Percentiles rank a stretch among this genome's conserved stretches.
These are phyloP conservation scores for Beris morrisii DNA, from an alignment of 2,888 invertebrate genomes.

Conservation along the genomic window DNA sequence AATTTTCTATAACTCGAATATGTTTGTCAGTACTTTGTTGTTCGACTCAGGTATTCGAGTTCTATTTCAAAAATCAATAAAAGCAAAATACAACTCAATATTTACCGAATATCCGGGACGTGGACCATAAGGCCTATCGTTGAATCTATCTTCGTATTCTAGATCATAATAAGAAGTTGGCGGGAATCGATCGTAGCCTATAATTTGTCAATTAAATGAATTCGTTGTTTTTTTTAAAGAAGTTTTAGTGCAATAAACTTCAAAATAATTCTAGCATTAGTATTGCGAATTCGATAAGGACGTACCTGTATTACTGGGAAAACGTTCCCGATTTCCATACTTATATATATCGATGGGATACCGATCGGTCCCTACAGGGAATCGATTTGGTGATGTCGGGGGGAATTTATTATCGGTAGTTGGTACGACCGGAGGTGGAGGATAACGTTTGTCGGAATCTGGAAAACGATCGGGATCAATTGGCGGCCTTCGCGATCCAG, in stretches of 20 bases:
- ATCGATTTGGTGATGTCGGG: conserved; percentile 59
- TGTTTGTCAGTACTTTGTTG: neutral
- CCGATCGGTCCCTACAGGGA: conserved; percentile 59
- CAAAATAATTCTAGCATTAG: neutral
- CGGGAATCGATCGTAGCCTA: conserved; percentile 49
- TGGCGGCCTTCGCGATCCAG: conserved; percentile 50
- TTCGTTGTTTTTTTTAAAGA: too few relatives aligned
- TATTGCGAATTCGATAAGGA: conserved; percentile 40
- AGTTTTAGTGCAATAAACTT: too few relatives aligned
- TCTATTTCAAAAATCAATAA: neutral
- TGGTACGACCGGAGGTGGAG: conserved; percentile 55
- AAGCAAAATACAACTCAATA: neutral
- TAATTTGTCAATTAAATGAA: neutral
- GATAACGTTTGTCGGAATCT: conserved; percentile 59
- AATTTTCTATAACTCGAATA: neutral
- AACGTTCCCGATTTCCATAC: conserved; percentile 60
- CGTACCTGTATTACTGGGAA: conserved; percentile 55
- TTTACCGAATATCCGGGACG: conserved; percentile 34
- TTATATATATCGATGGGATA: conserved; percentile 57
- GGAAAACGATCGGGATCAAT: conserved; percentile 56
- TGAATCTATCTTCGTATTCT: conserved; percentile 54
- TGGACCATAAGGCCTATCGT: conserved; percentile 42
- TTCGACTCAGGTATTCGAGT: neutral
- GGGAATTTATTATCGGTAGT: conserved; percentile 54
- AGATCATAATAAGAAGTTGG: conserved; percentile 52